Base-by-base conservation (phyloP, 2,113 vertebrate species). In the Silurus asotus region DNA sequence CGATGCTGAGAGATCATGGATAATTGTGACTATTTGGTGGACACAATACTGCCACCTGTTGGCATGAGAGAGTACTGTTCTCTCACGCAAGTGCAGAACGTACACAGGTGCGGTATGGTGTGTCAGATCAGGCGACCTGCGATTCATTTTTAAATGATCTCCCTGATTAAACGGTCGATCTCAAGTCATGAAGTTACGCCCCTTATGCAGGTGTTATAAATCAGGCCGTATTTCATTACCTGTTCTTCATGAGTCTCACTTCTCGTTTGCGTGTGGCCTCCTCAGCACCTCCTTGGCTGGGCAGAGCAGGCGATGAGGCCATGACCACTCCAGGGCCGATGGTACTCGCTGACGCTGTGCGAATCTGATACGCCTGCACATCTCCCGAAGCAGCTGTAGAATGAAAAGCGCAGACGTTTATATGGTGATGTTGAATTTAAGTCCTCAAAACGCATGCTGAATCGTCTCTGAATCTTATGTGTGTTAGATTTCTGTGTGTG, bases 161-260 rank as follows among this genome's bases (percentile, higher is more conserved):
- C 1, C 37, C 37, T 37, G 37, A 37, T 37, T 37, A 37, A 37
- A 37, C 37, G 37, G 37, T 37, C 37, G 37, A 37, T 37, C 37
- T 37, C 37, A 2, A 37, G 37, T 37, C 37, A 37, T 37, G 37
- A 37, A 37, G 37, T 37, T 37, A 37, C 37, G 37, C 28, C 28
- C 28, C n/a, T 37, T 1, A 37, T 37, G 37, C 37, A 37, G 37
- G 37, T 37, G 37, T 56, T 72, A 48, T 48, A 70, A 17, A 70
- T 70, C 15, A 19, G 15, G 6, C 7, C 37, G 37, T 7, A 48
- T 19, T 72, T 48, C 15, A 48, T 72, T 19, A 97, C 98, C 98
- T 98, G 96, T 99, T 99, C 93, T 99, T 99, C 97, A 99, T 99
- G 69, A 99, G 95, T 79, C 98, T 96, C 75, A 99, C 98, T 93